Conservation (phyloP, 2,797 vertebrate genomes). For the Acanthurus leucopareius region DNA sequence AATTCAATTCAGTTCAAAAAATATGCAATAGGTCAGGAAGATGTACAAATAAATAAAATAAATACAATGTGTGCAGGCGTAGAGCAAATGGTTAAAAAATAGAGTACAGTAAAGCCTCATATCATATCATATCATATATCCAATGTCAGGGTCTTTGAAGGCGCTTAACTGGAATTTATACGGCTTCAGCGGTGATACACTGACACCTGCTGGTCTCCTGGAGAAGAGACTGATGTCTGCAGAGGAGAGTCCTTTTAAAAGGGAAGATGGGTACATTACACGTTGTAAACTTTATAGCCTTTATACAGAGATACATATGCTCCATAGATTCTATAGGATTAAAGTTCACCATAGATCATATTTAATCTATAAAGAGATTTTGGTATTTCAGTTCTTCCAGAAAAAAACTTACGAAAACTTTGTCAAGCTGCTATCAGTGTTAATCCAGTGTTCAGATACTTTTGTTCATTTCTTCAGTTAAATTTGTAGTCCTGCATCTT, state of each 20-base stretch:
- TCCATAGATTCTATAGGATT: neutral
- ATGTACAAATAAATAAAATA: too few species aligned
- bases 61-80: too few species aligned
- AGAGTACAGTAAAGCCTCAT: neutral
- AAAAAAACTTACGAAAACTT: too few species aligned
- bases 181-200: neutral
- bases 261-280: too few species aligned
- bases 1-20: too few species aligned
- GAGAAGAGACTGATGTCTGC: neutral
- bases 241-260: neutral
- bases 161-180: neutral
- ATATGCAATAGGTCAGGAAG: too few species aligned
- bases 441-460: neutral
- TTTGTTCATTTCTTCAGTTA: neutral
- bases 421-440: too few species aligned
- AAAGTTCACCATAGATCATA: too few species aligned
- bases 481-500: neutral
- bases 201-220: constrained; percentile 2
- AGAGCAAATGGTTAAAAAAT: neutral
- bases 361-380: too few species aligned
- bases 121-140: neutral
- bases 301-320: neutral
- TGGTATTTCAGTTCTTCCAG: too few species aligned
- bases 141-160: neutral
- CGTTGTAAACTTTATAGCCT: too few species aligned